Percentiles rank a stretch among this genome's conserved stretches.
These are phyloP conservation scores for Pachydiplax longipennis DNA, from an alignment of 2,888 invertebrate genomes.

Conservation along the genomic window DNA sequence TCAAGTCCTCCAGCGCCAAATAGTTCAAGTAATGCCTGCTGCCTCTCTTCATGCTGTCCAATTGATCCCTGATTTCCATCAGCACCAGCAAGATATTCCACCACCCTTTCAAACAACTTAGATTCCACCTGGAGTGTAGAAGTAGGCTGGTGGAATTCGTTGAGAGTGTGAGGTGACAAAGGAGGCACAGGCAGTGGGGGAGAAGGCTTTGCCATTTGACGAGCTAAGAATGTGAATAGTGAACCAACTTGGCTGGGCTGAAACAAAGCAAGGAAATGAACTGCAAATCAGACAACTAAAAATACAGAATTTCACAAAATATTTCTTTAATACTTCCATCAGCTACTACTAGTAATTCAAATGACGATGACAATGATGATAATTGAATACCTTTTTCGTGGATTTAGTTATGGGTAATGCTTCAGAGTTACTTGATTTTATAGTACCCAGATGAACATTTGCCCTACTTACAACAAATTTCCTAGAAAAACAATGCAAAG, in stretches of 20 bases:
- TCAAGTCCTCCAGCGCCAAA: slow-evolving; percentile 68
- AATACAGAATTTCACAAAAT: too few species aligned
- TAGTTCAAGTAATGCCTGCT: slow-evolving; percentile 76
- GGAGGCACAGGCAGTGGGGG: slow-evolving; percentile 54
- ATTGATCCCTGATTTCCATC: slow-evolving; percentile 55
- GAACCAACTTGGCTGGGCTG: slow-evolving; percentile 69
- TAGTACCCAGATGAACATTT: too few species aligned
- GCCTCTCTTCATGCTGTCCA: slow-evolving; percentile 70
- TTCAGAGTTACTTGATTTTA: too few species aligned
- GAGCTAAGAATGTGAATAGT: slow-evolving; percentile 70
- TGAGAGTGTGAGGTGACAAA: neutral
- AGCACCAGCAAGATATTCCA: slow-evolving; percentile 62
- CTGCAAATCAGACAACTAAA: too few species aligned
- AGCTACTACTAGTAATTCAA: too few species aligned
- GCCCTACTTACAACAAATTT: too few species aligned
- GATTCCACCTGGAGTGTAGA: slow-evolving; percentile 65
- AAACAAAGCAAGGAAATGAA: slow-evolving; percentile 51
- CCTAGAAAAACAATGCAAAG: too few species aligned
- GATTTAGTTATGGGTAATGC: too few species aligned
- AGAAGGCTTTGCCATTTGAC: slow-evolving; percentile 67
- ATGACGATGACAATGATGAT: too few species aligned
- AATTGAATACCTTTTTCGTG: too few species aligned
- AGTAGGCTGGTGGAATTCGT: slow-evolving; percentile 59
- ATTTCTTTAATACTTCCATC: too few species aligned
- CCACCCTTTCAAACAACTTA: slow-evolving; percentile 68